Conservation (phyloP, 2,888 invertebrate species). For the Petrophora chlorosata region DNA sequence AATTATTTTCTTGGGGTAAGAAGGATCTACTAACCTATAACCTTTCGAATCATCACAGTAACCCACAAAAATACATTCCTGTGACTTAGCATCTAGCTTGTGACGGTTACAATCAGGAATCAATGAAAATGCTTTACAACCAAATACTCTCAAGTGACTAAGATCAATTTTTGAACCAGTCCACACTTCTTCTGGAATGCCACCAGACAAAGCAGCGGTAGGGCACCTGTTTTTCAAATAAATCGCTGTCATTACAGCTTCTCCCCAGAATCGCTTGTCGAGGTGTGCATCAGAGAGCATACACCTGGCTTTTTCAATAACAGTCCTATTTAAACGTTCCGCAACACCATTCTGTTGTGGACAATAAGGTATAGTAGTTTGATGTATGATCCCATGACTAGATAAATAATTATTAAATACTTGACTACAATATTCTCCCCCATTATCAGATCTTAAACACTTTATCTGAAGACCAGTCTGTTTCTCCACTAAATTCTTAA, state of each 20-base stretch:
- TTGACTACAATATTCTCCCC: no score
- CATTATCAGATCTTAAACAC: no score
- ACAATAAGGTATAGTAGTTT: slow-evolving; percentile 4
- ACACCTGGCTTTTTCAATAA: no score
- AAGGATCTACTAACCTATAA: slow-evolving; percentile 32
- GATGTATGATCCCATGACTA: slow-evolving; percentile 9
- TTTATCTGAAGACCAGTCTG: slow-evolving; percentile 12
- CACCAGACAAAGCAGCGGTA: slow-evolving; percentile 7
- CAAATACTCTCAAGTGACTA: slow-evolving; percentile 18
- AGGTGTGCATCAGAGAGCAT: no score
- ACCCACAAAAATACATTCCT: slow-evolving; percentile 21
- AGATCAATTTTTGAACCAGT: slow-evolving; percentile 13
- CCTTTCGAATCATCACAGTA: slow-evolving; percentile 36
- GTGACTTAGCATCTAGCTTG: slow-evolving; percentile 15
- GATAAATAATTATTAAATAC: slow-evolving; percentile 1
- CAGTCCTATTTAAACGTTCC: slow-evolving; percentile 11
- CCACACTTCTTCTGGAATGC: slow-evolving; percentile 17
- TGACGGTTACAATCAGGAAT: slow-evolving; percentile 12
- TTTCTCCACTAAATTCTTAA: no score
- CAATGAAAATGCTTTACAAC: slow-evolving; percentile 12
- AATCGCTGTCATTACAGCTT: slow-evolving; percentile 11
- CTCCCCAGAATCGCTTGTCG: slow-evolving; percentile 21
- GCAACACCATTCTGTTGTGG: slow-evolving; percentile 17
- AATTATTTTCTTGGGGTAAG: slow-evolving; percentile 7
- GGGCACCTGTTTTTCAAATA: slow-evolving; percentile 18